Conservation (phyloP, 2,113 vertebrate genomes). For the Blennius ocellaris region DNA sequence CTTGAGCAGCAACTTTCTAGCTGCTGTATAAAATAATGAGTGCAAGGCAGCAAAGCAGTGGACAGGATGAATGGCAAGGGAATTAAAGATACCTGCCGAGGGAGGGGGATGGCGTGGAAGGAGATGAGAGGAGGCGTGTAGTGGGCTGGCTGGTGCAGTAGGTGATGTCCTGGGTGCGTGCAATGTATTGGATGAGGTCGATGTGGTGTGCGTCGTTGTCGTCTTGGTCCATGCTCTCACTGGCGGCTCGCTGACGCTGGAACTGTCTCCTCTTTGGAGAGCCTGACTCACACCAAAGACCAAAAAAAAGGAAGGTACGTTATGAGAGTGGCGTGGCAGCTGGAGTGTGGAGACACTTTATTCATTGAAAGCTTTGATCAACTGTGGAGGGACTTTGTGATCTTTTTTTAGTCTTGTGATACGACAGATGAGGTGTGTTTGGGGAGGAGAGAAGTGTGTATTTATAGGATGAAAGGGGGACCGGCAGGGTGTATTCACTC, state of each 20-base stretch:
- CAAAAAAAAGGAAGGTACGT: slow-evolving; percentile 7
- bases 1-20: slow-evolving; percentile 15
- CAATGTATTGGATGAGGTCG: slow-evolving; percentile 96
- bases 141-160: slow-evolving; percentile 78
- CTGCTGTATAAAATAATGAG: slow-evolving; percentile 49
- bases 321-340: slow-evolving; percentile 18
- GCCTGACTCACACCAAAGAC: slow-evolving; percentile 74
- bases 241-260: slow-evolving; percentile 95
- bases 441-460: slow-evolving; percentile 17
- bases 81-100: slow-evolving; percentile 99
- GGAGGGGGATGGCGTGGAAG: slow-evolving; percentile 90
- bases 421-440: neutral
- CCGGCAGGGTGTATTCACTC: slow-evolving; percentile 50
- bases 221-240: slow-evolving; percentile 95
- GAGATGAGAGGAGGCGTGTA: slow-evolving; percentile 83
- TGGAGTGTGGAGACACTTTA: slow-evolving; percentile 19
- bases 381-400: slow-evolving; percentile 28
- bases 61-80: slow-evolving; percentile 85
- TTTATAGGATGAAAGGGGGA: slow-evolving; percentile 33
- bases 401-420: slow-evolving; percentile 23
- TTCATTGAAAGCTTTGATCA: slow-evolving; percentile 42
- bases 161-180: slow-evolving; percentile 84
- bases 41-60: slow-evolving; percentile 75
- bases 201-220: slow-evolving; percentile 85
- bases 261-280: slow-evolving; percentile 95